These are phyloP conservation scores for Asbolus verrucosus DNA, from an alignment of 1,140 invertebrate species.

Conservation along the genomic window DNA sequence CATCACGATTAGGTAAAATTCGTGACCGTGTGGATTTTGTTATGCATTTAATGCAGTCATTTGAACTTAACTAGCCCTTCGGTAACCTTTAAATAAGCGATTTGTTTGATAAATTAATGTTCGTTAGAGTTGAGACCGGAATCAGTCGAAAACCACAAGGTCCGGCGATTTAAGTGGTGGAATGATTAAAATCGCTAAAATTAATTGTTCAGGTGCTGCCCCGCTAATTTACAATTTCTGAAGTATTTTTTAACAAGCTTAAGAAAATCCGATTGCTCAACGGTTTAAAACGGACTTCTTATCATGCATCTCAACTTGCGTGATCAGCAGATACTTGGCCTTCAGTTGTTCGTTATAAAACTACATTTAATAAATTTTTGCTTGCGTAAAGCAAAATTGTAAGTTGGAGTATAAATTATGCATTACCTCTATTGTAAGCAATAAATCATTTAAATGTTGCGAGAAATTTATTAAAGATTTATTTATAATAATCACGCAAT, in stretches of 20 bases:
- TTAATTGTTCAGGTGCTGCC: background rate
- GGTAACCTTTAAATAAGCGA: constrained; percentile 19
- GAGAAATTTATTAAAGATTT: constrained; percentile 21
- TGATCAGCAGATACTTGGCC: too few species aligned
- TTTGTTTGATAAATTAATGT: constrained; percentile 11
- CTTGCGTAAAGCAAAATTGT: constrained; percentile 1
- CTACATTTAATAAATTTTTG: background rate
- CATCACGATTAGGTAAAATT: constrained; percentile 28
- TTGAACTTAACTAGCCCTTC: constrained; percentile 27
- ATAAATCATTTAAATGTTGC: constrained; percentile 1
- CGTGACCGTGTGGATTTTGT: constrained; percentile 41
- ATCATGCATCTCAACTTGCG: too few species aligned
- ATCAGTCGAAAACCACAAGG: constrained; percentile 13
- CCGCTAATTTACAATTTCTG: background rate
- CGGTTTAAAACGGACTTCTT: too few species aligned
- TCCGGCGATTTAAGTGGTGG: background rate
- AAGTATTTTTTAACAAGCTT: too few species aligned
- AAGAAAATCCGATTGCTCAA: too few species aligned
- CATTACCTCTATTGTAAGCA: background rate
- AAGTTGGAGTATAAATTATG: constrained; percentile 11
- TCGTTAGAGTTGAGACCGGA: constrained; percentile 2
- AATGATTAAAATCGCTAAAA: too few species aligned
- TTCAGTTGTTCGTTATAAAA: constrained; percentile 7
- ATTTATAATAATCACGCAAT: constrained; percentile 28
- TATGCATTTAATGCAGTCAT: constrained; percentile 38